Conservation (phyloP, 2,888 invertebrate species). For the Callinectes sapidus region DNA sequence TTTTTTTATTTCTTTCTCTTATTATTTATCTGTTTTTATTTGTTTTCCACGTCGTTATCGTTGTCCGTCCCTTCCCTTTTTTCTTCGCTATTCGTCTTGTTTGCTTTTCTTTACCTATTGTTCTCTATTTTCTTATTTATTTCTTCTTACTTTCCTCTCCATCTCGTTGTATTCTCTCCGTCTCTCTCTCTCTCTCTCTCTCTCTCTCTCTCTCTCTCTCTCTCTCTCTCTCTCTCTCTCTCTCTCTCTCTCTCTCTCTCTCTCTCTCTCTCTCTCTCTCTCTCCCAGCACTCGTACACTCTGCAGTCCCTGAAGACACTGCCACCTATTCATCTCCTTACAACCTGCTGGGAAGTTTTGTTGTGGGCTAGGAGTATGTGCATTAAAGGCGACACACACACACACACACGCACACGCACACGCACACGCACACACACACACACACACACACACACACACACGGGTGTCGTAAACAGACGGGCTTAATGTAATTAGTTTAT, state of each 20-base stretch:
- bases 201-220: no score
- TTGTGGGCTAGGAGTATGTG: background rate
- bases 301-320: background rate
- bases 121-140: no score
- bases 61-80: no score
- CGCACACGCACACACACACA: background rate
- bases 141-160: no score
- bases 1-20: background rate
- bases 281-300: background rate
- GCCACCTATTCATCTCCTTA: background rate
- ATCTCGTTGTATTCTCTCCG: no score
- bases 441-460: background rate
- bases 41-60: no score
- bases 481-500: background rate
- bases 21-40: no score
- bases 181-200: background rate
- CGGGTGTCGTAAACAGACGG: background rate
- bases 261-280: background rate
- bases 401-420: background rate
- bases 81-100: no score
- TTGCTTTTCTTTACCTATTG: no score
- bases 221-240: background rate
- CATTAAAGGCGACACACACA: background rate
- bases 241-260: background rate
- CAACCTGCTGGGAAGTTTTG: background rate